Base-by-base conservation (phyloP, 2,888 invertebrate genomes). In the Tenthredo scrophulariae region DNA sequence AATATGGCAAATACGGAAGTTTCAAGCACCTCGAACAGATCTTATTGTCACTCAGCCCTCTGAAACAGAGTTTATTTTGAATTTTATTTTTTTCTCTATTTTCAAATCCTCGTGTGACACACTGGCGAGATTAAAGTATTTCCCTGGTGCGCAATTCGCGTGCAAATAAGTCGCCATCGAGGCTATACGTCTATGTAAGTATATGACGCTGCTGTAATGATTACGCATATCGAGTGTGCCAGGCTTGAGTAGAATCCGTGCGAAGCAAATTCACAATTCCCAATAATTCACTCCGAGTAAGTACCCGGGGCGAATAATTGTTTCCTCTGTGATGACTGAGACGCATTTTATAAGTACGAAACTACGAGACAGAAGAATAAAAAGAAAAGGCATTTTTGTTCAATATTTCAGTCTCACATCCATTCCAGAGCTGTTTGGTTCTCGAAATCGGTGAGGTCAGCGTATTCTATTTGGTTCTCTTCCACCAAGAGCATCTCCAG, bases 401-500 rank as follows among this genome's bases (percentile, higher is more conserved):
- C 18, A 80, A 72, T 50, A 43, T 84, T 84, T 62, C 72, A 70
- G 82, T 88, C 91, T 92, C 88, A 93, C 90, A 95, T 90, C 93
- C 94, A 94, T 77, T 92, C 90, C 70, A 95, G 89, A 7, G 89
- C 88, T 1, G 89, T 91, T 88, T 94, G 92, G 85, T 93, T 91
- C 29, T 90, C 89, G 67, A 95, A 93, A 85, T 94, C 93, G 0
- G 91, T 89, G 87, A 95, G 89, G 88, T 94, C 92, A 72, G 95
- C 92, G 26, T 90, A 86, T 10, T 87, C 87, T 77, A 96, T 90
- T 85, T 91, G 89, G 90, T 95, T 95, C 74, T 94, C 91, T 58
- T 94, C 91, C 43, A 94, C 88, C 87, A 93, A 93, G 29, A 96
- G 89, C 92, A 94, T 94, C 77, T 93, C 90, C 43, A 95, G 89